Percentiles rank a stretch among this genome's conserved stretches.
phyloP scores from a whole-genome alignment of 2,797 vertebrate genomes.

The Zalophus californianus region DNA sequence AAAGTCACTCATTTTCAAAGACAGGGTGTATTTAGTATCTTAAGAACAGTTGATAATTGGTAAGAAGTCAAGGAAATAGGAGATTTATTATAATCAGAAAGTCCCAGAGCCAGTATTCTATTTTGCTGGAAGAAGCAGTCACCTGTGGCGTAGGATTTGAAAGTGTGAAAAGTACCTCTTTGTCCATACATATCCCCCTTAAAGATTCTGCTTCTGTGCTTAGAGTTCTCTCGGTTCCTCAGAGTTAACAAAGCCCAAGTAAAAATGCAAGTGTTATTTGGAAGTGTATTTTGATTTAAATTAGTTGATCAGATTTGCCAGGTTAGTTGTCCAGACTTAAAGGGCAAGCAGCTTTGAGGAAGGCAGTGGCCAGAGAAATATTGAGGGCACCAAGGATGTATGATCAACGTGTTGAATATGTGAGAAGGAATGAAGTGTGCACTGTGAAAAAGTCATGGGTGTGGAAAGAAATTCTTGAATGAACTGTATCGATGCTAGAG shows the following conservation, averaged over 20 bases:
- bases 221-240: not conserved
- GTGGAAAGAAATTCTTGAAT: not conserved
- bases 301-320: not conserved
- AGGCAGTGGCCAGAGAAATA: not conserved
- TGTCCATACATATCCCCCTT: not conserved
- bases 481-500: not conserved
- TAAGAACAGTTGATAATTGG: not conserved
- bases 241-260: not conserved
- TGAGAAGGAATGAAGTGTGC: not conserved
- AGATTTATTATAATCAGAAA: not conserved
- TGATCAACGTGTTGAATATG: not conserved
- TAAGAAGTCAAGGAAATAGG: not conserved
- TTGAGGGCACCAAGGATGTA: not conserved
- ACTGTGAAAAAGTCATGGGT: not conserved
- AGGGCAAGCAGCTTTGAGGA: not conserved
- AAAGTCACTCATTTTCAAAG: not conserved
- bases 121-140: not conserved
- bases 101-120: not conserved
- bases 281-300: not conserved
- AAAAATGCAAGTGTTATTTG: not conserved
- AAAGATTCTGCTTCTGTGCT: not conserved
- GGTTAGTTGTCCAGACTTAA: not conserved
- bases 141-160: not conserved
- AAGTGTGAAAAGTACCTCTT: not conserved
- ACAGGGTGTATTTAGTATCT: not conserved